A percentile compares a stretch with the other conserved stretches of the same genome.
These are phyloP conservation scores for Drosophila diplacantha DNA, from an alignment of 2,888 invertebrate species.

Conservation along the genomic window DNA sequence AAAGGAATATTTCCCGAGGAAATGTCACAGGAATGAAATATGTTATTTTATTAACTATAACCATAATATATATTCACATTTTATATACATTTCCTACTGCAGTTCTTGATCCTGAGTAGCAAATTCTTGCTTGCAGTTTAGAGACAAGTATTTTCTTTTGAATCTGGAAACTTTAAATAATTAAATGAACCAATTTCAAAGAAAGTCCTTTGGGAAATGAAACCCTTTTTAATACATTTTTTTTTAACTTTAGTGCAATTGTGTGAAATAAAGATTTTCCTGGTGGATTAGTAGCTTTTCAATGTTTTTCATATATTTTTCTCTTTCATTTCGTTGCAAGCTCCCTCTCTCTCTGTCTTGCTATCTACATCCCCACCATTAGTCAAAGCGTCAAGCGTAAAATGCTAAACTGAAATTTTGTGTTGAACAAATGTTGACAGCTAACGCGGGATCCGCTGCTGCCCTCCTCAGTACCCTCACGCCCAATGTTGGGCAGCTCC, in stretches of 20 bases:
- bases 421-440: constrained; percentile 71
- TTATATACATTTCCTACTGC: too few relatives aligned
- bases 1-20: neutral
- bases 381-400: constrained; percentile 64
- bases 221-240: neutral
- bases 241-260: neutral
- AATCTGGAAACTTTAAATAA: neutral
- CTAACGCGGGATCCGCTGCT: constrained; percentile 42
- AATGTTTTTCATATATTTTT: neutral
- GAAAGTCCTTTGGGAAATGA: neutral
- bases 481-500: constrained; percentile 40
- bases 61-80: too few relatives aligned
- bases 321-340: neutral
- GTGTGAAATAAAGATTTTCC: neutral
- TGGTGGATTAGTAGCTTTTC: neutral
- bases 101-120: too few relatives aligned
- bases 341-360: neutral
- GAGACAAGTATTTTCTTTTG: neutral
- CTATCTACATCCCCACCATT: constrained; percentile 45
- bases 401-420: constrained; percentile 69
- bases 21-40: neutral
- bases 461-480: neutral
- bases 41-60: neutral
- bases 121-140: neutral
- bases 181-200: neutral